Percentiles rank a stretch among this genome's conserved stretches.
phyloP scores from a whole-genome alignment of 2,797 vertebrate genomes.

The Myotis findleyi region DNA sequence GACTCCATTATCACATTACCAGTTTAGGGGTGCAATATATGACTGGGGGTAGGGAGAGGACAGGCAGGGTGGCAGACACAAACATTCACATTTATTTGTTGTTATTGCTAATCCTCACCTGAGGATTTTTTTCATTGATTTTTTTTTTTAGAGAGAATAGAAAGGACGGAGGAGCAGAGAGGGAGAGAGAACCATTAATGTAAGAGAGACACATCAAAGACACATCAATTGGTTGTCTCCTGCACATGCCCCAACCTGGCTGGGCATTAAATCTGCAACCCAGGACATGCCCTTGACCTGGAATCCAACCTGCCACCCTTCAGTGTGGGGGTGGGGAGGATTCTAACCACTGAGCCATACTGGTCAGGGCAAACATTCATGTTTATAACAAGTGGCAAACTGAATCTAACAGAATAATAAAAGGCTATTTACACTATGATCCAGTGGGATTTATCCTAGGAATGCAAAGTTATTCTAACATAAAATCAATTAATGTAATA shows the following conservation, averaged over 20 bases:
- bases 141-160: not conserved
- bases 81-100: not conserved
- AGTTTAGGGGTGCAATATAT: not conserved
- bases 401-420: not conserved
- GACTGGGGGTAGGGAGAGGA: not conserved
- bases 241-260: not conserved
- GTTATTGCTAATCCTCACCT: not conserved
- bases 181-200: not conserved
- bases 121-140: not conserved
- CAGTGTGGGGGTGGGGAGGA: no score
- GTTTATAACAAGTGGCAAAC: not conserved
- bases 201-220: not conserved
- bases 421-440: not conserved
- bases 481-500: not conserved
- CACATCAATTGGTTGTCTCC: not conserved
- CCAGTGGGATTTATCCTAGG: not conserved
- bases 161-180: not conserved
- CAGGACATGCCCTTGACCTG: not conserved
- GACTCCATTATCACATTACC: not conserved
- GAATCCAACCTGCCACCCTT: not conserved
- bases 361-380: not conserved
- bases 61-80: no score
- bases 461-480: not conserved
- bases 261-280: not conserved
- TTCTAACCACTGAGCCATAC: not conserved